A percentile compares a stretch with the other conserved stretches of the same genome.
These are phyloP conservation scores for Tamandua tetradactyla DNA, from an alignment of 2,797 vertebrate species.

Conservation along the genomic window DNA sequence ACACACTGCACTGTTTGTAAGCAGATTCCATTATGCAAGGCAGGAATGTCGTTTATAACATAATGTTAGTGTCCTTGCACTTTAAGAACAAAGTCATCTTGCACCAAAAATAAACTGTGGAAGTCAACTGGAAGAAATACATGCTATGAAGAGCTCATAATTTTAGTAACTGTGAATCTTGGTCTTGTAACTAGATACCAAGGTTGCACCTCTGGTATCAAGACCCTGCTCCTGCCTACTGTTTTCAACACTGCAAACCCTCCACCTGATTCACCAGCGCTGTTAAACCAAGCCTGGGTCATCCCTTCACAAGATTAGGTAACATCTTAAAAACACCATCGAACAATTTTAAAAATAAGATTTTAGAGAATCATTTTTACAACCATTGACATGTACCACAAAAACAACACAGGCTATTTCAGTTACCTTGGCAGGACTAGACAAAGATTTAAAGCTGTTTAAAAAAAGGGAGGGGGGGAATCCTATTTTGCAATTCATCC, in stretches of 20 bases:
- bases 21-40: background rate
- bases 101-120: conserved; percentile 60
- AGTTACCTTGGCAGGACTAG: conserved; percentile 61
- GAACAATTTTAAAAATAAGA: conserved; percentile 65
- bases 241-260: background rate
- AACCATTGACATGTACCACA: conserved; percentile 60
- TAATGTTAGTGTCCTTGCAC: background rate
- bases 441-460: conserved; percentile 70
- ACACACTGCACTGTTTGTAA: fast-evolving
- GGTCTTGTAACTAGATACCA: too few relatives aligned
- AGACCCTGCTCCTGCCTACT: too few relatives aligned
- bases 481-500: background rate
- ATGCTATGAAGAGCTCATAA: background rate
- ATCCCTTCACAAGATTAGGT: background rate
- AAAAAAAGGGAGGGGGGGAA: too few relatives aligned
- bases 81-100: conserved; percentile 60
- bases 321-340: conserved; percentile 65
- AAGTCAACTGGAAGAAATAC: conserved; percentile 64
- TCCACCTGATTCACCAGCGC: conserved; percentile 1
- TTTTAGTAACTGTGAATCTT: too few relatives aligned
- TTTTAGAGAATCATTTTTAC: conserved; percentile 66
- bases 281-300: background rate
- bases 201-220: too few relatives aligned
- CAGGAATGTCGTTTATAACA: background rate
- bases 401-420: conserved; percentile 49